phyloP scores from a whole-genome alignment of 2,888 invertebrate genomes.

The Aquatica leii region DNA sequence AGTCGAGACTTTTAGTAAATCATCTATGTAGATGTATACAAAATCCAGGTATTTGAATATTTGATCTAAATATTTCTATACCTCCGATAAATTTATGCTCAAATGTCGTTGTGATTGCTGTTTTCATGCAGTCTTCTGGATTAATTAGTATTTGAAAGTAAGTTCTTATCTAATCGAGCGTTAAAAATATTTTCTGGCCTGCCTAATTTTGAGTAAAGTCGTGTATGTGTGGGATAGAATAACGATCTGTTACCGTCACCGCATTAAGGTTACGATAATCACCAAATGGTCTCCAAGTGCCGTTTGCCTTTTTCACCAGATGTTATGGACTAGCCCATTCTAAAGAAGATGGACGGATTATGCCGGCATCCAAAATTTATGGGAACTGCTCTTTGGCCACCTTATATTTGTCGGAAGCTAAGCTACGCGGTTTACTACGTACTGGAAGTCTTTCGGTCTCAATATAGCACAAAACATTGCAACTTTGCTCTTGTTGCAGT shows the following conservation, averaged over 20 bases:
- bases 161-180: constrained; percentile 44
- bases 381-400: constrained; percentile 43
- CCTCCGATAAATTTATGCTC: constrained; percentile 41
- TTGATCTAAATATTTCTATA: constrained; percentile 16
- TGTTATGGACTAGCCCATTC: constrained; percentile 46
- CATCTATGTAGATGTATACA: no score
- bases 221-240: constrained; percentile 5
- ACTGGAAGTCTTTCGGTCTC: constrained; percentile 7
- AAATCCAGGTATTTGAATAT: not conserved
- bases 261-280: constrained; percentile 45
- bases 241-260: constrained; percentile 15
- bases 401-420: no score
- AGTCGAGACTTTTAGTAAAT: constrained; percentile 36
- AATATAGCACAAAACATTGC: not conserved
- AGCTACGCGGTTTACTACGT: constrained; percentile 36
- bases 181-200: constrained; percentile 1
- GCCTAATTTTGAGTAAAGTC: not conserved
- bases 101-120: no score
- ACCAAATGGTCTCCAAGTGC: constrained; percentile 46
- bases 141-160: constrained; percentile 53
- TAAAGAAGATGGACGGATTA: constrained; percentile 14
- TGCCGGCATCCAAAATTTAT: constrained; percentile 40
- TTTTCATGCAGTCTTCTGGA: no score
- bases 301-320: constrained; percentile 42
- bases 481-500: not conserved